Base-by-base conservation (phyloP, 2,113 vertebrate species). In the Pygoscelis antarcticus region DNA sequence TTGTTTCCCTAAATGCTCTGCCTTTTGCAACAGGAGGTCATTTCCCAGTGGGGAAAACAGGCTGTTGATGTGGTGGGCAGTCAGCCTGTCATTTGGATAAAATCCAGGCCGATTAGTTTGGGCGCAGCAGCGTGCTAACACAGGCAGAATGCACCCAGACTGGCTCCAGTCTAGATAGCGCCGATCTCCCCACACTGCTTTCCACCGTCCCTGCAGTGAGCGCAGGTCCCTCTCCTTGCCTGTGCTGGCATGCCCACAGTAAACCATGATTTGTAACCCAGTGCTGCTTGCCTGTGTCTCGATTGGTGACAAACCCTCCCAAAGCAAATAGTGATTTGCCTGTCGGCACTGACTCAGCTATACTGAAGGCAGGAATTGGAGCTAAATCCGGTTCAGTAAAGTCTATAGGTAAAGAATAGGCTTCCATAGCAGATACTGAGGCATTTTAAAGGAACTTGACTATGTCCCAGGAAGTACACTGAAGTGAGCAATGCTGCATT, bases 341-440 rank as follows among this genome's bases (percentile, higher is more conserved):
- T 58, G 87, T 70, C 93, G 66, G 89, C 91, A 55, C 81, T 93
- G 96, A 93, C 78, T 95, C 97, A 94, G 93, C 93, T 83, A 15
- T 42, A 81, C 84, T 65, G 74, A 79, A 65, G 84, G 78, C 74
- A 80, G 77, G 84, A 89, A 76, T 76, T 9, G 1, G 70, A 93
- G 55, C 77, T 89, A 76, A 87, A 75, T 87, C 77, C 2, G 3
- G 57, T 60, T 87, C 83, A 13, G 94, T 32, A 13, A 34, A 87
- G 74, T 71, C 61, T 79, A 13, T 11, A 49, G 70, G 83, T 74
- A 87, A 54, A n/a, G 83, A 55, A n/a, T 8, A 46, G 27, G 32
- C 25, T 91, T 74, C 61, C 61, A 10, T 10, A 46, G 66, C 36
- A 76, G 12, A 23, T 16, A 32, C 40, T 10, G 81, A 91, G 52